Evolutionary conservation across 2,113 vertebrate genomes (phyloP), one percentile per base, ranked within the genome.

Genomic region (Onychostoma macrolepis): DNA sequence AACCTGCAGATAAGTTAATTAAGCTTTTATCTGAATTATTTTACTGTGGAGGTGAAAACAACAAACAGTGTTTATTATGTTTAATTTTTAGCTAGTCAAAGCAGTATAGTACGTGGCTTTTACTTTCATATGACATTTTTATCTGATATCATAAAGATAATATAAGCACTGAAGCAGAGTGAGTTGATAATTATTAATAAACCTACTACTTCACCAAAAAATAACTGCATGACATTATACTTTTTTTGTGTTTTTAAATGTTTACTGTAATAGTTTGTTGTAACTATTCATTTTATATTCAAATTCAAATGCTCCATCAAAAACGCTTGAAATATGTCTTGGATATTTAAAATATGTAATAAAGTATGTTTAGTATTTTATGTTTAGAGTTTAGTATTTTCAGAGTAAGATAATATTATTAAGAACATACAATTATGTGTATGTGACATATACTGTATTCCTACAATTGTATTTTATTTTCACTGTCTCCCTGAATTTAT

Each of bases 71-170:
- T 45, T 45, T 76, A 65, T 81, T 81, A 28, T 17, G 36, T 65
- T 65, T 67, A 67, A 82, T 65, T 3, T 67, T 82, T 82, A 67
- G 41, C 58, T 45, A 45, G 80, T 11, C 41, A 26, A 8, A 80
- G 56, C 61, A 41, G 77, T 56, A 58, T 13, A 56, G 24, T 56
- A 58, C 30, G 19, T 26, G 9, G 12, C 4, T 19, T 65, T 45
- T 65, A 19, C 24, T 81, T 65, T 81, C 15, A 65, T 81, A 65
- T 43, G 12, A 81, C 78, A 38, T 19, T 63, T 17, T 67, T 65
- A 82, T 82, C 38, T 45, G 4, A 65, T 65, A 3, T 65, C 15
- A 82, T 65, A 65, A 81, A 81, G 80, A 81, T 81, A 81, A 43
- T 45, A 65, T 65, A 65, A 45, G n/a, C 58, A 28, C 10, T 61